Evolutionary conservation across 2,113 vertebrate species (phyloP), one percentile per base, ranked within the genome.

Genomic region (Alexandromys fortis): DNA sequence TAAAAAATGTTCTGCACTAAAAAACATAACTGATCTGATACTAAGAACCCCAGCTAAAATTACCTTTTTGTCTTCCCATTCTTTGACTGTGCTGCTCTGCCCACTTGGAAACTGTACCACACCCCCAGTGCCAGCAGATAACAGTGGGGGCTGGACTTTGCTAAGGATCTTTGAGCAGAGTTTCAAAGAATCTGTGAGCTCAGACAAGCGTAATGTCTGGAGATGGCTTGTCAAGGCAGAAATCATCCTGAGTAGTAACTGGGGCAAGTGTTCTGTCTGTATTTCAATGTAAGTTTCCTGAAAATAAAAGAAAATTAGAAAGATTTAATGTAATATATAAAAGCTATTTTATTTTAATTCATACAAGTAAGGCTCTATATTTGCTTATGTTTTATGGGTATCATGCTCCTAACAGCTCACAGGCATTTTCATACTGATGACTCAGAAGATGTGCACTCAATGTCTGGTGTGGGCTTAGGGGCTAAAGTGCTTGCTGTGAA

Each of bases 231-330:
- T 99, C 96, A 99, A 97, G 0, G 99, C 99, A 49, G 99, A 99
- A 94, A 99, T 98, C 99, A 99, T 99, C 91, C 99, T 99, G 97
- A 99, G 98, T 92, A 99, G 98, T 97, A 99, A 98, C 98, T 99
- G 99, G 90, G 99, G 99, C 95, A 99, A 98, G 90, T 99, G 99
- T 97, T 99, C 99, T 14, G 99, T 99, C 98, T 99, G 99, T 98
- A 99, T 99, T 98, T 99, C 99, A 96, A 99, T 99, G 68, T 99
- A 99, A 0, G 99, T 99, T 97, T 99, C 99, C 99, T 99, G 97
- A 77, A 95, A 95, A 96, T 88, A 97, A 38, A 97, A 93, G 14
- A 78, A 49, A 93, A 24, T 35, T 81, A 38, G 97, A 78, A 94
- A 47, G 68, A 58, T 30, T 65, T 86, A 88, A 86, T 68, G 1